These are phyloP conservation scores for Chaetorhynchus papuensis DNA, from an alignment of 2,113 vertebrate species.

Conservation along the genomic window DNA sequence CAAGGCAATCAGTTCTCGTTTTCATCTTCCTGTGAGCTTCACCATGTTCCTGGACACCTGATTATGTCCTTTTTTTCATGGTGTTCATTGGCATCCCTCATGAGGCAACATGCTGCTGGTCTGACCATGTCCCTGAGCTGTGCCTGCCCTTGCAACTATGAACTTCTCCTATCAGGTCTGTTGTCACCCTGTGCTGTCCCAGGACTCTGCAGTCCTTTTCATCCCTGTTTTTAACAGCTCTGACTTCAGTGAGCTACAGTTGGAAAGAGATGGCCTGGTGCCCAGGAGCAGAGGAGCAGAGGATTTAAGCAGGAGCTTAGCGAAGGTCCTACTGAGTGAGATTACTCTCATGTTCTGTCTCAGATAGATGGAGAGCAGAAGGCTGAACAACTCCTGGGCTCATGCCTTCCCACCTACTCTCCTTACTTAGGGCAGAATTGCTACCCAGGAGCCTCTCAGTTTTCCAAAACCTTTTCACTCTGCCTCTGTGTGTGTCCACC, in stretches of 20 bases:
- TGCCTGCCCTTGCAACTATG: not conserved
- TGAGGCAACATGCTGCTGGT: fast-evolving
- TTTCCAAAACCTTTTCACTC: not conserved
- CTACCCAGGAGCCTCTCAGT: not conserved
- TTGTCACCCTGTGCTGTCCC: not conserved
- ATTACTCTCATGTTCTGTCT: not conserved
- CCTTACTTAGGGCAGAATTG: not conserved
- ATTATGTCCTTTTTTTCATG: not conserved
- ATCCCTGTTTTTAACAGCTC: not conserved
- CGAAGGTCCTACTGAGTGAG: not conserved
- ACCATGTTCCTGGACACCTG: not conserved
- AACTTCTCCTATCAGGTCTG: not conserved
- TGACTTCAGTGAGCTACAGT: not conserved
- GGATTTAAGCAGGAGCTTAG: not conserved
- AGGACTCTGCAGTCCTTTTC: not conserved
- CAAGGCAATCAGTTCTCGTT: not conserved
- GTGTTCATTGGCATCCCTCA: not conserved
- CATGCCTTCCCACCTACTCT: not conserved
- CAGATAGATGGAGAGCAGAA: not conserved
- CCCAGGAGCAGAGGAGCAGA: not conserved
- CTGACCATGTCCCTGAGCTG: fast-evolving
- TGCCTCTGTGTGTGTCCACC: not conserved
- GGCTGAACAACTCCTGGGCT: not conserved
- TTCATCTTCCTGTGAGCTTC: not conserved
- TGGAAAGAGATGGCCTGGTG: not conserved